Percentiles rank a stretch among this genome's conserved stretches.
These are phyloP conservation scores for Serranus cabrilla DNA, from an alignment of 2,797 vertebrate genomes.

Conservation along the genomic window DNA sequence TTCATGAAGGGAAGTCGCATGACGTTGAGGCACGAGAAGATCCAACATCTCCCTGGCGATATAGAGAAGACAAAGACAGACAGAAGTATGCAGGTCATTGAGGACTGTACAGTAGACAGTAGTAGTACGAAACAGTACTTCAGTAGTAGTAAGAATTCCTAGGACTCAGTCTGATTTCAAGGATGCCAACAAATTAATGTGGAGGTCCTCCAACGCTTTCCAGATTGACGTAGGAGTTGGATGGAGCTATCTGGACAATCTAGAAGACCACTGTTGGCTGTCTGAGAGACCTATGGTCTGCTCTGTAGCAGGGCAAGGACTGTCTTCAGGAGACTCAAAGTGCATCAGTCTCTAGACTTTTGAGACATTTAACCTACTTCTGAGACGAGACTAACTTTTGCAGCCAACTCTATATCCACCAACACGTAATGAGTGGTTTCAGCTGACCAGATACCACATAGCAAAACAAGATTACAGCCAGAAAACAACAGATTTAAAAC, in stretches of 20 bases:
- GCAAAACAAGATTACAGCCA: neutral
- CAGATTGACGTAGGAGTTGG: neutral
- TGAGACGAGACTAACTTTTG: constrained; percentile 12
- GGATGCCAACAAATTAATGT: neutral
- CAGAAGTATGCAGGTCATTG: neutral
- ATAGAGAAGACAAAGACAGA: constrained; percentile 7
- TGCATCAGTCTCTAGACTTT: neutral
- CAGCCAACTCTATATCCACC: constrained; percentile 2
- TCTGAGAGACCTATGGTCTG: neutral
- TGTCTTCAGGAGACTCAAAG: constrained; percentile 9
- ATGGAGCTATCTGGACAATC: neutral
- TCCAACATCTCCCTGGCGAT: constrained; percentile 96
- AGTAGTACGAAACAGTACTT: neutral
- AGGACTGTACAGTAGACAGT: neutral
- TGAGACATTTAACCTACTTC: constrained; percentile 18
- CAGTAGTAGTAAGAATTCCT: too few relatives aligned
- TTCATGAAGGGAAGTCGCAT: constrained; percentile 99
- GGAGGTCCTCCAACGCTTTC: neutral
- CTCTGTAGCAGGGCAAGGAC: neutral
- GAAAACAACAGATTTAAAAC: neutral
- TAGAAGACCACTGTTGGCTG: neutral
- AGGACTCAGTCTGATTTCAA: too few relatives aligned
- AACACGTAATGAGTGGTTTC: constrained; percentile 16
- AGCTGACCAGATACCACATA: constrained; percentile 2
- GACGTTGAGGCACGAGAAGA: constrained; percentile 98